Percentiles rank a stretch among this genome's conserved stretches.
These are phyloP conservation scores for Lepidonotus clava DNA, from an alignment of 2,888 invertebrate genomes.

Conservation along the genomic window DNA sequence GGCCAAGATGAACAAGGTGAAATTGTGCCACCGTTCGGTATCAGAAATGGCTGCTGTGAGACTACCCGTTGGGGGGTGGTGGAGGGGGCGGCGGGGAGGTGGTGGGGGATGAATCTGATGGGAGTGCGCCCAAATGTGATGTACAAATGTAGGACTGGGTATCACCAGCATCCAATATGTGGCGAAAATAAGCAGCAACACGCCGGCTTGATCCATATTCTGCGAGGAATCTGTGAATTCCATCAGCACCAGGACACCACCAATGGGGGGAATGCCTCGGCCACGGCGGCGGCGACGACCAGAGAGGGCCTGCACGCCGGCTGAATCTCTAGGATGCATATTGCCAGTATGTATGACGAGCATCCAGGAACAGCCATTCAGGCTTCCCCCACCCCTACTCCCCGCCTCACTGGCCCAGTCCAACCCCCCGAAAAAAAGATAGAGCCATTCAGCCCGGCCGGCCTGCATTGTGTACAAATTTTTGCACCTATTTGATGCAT, in stretches of 20 bases:
- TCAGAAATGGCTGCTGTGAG: conserved; percentile 11
- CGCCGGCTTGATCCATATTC: conserved; percentile 52
- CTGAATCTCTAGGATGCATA: conserved; percentile 36
- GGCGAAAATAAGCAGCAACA: conserved; percentile 42
- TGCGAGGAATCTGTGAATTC: conserved; percentile 49
- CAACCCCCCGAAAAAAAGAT: neutral
- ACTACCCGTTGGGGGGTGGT: neutral
- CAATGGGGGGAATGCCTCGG: conserved; percentile 42
- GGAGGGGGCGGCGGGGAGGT: neutral
- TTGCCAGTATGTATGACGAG: conserved; percentile 32
- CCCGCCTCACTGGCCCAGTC: neutral
- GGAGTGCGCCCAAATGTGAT: conserved; percentile 8
- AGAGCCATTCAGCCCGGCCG: conserved; percentile 19
- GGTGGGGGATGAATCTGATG: conserved; percentile 17
- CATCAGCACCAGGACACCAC: conserved; percentile 33
- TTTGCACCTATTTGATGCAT: conserved; percentile 32
- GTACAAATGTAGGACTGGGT: conserved; percentile 19
- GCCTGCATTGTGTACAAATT: conserved; percentile 44
- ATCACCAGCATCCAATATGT: conserved; percentile 46
- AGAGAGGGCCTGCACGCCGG: neutral
- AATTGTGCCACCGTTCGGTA: conserved; percentile 10
- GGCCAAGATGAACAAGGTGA: conserved; percentile 14
- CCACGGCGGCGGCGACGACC: no score
- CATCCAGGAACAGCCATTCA: neutral
- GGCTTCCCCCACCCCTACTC: neutral